Evolutionary conservation across 2,113 vertebrate genomes (phyloP), one percentile per base, ranked within the genome.

Genomic region (Cygnus buccinator): DNA sequence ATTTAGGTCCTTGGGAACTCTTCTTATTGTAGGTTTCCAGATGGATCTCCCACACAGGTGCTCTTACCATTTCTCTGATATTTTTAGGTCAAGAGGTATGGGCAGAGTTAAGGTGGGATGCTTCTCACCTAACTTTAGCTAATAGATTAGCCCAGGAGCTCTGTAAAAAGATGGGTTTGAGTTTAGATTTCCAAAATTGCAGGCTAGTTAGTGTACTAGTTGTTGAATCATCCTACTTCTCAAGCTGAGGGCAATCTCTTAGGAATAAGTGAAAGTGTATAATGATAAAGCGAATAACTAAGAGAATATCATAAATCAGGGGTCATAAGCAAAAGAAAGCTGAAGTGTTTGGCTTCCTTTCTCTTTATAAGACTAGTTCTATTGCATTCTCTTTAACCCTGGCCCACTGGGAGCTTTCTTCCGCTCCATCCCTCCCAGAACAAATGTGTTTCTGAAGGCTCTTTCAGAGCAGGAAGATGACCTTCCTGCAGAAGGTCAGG

Each of bases 401-500:
- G 96, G 90, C 41, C 54, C 48, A 33, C 23, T 55, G 58, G 25
- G 48, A 92, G 11, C 43, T 31, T 79, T 93, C 58, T 81, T 77
- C 44, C 7, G 9, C 18, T 86, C 28, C 29, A 57, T 92, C 33
- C 31, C 43, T 74, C 28, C 44, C 70, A 37, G 68, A 95, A 78
- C 29, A 95, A 92, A 94, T 31, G 6, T 0, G 0, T 62, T 87
- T 78, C 50, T 67, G 77, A 79, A 79, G 63, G 48, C 48, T 54
- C 23, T 93, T 86, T 72, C 52, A 75, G 46, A 84, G 43, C 89
- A 87, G 92, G 94, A 94, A 81, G 58, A 48, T 76, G 58, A 70
- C 87, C 84, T 96, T 94, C 86, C 87, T 95, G 94, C 58, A 79
- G 50, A 84, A 94, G 63, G 73, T 87, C 39, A 58, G 75, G 89